Evolutionary conservation across 2,797 vertebrate genomes (phyloP).

Genomic region (Arremon aurantiirostris): DNA sequence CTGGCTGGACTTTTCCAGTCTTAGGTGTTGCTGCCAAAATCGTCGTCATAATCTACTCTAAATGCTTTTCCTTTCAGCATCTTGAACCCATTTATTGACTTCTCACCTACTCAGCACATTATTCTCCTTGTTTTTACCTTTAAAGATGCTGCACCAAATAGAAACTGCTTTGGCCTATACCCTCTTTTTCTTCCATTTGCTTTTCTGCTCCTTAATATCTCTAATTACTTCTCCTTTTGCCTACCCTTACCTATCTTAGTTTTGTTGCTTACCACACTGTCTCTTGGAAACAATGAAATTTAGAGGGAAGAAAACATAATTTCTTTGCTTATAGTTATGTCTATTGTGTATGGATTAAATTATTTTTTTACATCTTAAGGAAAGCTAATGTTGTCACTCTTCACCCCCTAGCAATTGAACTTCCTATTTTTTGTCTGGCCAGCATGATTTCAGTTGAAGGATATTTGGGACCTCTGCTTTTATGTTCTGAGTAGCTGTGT

Average conservation of each 20-base stretch:
- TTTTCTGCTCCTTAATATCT: neutral
- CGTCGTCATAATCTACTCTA: neutral
- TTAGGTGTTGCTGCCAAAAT: constrained; percentile 14
- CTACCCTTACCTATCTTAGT: neutral
- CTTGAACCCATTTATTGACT: constrained; percentile 4
- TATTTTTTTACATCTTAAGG: neutral
- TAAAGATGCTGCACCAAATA: neutral
- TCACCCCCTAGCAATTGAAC: neutral
- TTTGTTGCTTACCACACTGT: neutral
- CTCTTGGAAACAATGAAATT: neutral
- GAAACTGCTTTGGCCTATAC: neutral
- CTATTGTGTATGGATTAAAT: neutral
- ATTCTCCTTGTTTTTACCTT: neutral
- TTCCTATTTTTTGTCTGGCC: neutral
- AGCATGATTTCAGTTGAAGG: neutral
- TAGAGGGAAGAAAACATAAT: neutral
- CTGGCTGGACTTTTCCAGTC: neutral
- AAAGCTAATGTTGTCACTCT: neutral
- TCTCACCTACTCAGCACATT: neutral
- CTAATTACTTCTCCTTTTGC: neutral
- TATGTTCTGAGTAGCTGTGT: neutral
- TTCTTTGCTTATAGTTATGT: neutral
- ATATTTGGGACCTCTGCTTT: neutral
- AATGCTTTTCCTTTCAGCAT: constrained; percentile 22
- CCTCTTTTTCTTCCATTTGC: neutral